Conservation (phyloP, 2,113 vertebrate genomes). For the Sphaerodactylus townsendi region DNA sequence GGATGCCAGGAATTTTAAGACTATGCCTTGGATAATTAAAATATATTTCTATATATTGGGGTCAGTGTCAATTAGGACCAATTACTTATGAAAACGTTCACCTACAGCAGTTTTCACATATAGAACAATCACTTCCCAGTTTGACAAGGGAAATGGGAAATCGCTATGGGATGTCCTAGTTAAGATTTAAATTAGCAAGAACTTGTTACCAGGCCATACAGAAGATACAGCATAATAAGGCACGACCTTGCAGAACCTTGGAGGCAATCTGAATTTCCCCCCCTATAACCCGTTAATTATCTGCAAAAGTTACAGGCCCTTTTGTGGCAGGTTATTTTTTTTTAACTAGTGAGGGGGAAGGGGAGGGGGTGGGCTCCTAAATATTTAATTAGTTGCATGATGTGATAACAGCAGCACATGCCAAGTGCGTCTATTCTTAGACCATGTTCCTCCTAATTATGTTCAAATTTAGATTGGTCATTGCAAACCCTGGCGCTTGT, state of each 20-base stretch:
- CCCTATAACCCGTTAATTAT: conserved; percentile 80
- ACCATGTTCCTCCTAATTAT: conserved; percentile 77
- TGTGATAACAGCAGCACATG: conserved; percentile 73
- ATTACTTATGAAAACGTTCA: conserved; percentile 76
- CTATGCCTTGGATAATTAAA: conserved; percentile 58
- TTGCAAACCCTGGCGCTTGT: conserved; percentile 75
- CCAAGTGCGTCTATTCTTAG: conserved; percentile 71
- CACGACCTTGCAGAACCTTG: conserved; percentile 77
- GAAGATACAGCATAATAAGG: conserved; percentile 75
- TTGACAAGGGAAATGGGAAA: conserved; percentile 78
- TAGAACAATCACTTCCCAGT: conserved; percentile 64
- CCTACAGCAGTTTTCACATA: conserved; percentile 56
- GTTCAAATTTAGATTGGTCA: conserved; percentile 78
- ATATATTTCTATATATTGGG: conserved; percentile 38
- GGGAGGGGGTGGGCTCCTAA: conserved; percentile 68
- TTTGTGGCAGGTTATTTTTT: conserved; percentile 79
- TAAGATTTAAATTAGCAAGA: conserved; percentile 80
- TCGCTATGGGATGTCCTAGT: conserved; percentile 77
- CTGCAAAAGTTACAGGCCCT: conserved; percentile 75
- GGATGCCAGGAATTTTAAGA: conserved; percentile 32
- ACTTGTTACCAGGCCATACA: conserved; percentile 75
- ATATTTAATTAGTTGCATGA: conserved; percentile 86
- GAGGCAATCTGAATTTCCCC: conserved; percentile 63
- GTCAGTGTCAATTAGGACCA: conserved; percentile 65
- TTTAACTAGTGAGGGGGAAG: conserved; percentile 71